These are phyloP conservation scores for Drosophila quadrilineata DNA, from an alignment of 1,140 invertebrate genomes.

Conservation along the genomic window DNA sequence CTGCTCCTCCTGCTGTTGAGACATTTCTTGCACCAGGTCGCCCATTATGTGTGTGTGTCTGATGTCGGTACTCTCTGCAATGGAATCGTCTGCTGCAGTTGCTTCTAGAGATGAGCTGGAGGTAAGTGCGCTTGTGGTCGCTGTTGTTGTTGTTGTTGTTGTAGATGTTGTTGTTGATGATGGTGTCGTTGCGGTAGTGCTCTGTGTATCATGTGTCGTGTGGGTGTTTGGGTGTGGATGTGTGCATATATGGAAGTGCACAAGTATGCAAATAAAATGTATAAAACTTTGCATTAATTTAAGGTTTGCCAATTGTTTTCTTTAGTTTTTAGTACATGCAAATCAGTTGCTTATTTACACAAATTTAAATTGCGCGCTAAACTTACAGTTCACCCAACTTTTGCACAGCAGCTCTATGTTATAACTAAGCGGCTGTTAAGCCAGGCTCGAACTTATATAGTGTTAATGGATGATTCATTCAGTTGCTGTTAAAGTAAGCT, in stretches of 20 bases:
- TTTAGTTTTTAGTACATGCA: conserved; percentile 36
- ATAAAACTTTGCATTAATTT: conserved; percentile 60
- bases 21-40: conserved; percentile 19
- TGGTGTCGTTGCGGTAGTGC: conserved; percentile 15
- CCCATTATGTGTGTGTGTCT: conserved; percentile 36
- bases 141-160: conserved; percentile 37
- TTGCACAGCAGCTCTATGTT: not conserved
- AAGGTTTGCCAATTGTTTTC: conserved; percentile 31
- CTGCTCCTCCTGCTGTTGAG: not conserved
- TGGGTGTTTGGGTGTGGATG: conserved; percentile 8
- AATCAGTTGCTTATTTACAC: not conserved
- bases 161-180: conserved; percentile 19
- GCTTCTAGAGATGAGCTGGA: conserved; percentile 30
- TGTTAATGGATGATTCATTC: conserved; percentile 12
- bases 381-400: conserved; percentile 45
- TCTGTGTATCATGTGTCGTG: conserved; percentile 38
- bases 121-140: conserved; percentile 41
- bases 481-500: not conserved
- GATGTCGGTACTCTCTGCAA: conserved; percentile 32
- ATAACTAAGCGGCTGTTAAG: conserved; percentile 28
- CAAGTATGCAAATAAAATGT: conserved; percentile 53
- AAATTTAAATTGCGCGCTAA: conserved; percentile 2
- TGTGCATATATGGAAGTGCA: conserved; percentile 9
- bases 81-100: conserved; percentile 28
- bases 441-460: conserved; percentile 43